These are phyloP conservation scores for Peromyscus leucopus DNA, from an alignment of 2,113 vertebrate species.

Conservation along the genomic window DNA sequence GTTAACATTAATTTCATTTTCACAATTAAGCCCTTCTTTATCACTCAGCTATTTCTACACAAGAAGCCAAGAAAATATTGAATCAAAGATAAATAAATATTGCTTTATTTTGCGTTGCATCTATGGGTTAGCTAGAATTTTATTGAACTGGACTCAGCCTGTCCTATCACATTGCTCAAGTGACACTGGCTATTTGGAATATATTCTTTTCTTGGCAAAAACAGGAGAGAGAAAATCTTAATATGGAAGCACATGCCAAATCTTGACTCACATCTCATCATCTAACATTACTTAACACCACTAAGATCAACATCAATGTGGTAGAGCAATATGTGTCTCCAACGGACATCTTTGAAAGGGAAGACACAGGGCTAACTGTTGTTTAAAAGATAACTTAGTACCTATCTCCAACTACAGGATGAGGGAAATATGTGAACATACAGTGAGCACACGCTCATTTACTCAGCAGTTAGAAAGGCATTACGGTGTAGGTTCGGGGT, in stretches of 20 bases:
- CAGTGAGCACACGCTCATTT: background rate
- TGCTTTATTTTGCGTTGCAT: background rate
- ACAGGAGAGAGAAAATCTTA: background rate
- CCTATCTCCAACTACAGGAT: conserved; percentile 23
- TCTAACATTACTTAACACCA: background rate
- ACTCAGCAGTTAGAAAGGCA: conserved; percentile 44
- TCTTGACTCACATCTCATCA: background rate
- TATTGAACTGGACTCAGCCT: conserved; percentile 6
- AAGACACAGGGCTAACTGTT: conserved; percentile 42
- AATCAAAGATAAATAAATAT: conserved; percentile 9
- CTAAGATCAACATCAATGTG: background rate
- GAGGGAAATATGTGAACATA: background rate
- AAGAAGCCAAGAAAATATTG: background rate
- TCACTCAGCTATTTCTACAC: background rate
- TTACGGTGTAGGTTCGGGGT: background rate
- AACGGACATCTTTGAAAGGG: background rate
- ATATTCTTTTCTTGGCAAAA: background rate
- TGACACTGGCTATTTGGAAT: background rate
- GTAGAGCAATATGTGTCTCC: conserved; percentile 14
- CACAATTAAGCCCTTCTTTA: background rate
- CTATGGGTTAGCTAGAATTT: background rate
- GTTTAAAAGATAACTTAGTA: conserved; percentile 21
- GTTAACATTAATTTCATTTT: background rate
- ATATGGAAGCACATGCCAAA: background rate
- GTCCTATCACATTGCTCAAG: background rate